Evolutionary conservation across 2,797 vertebrate species (phyloP).

Genomic region (Tachyglossus aculeatus): DNA sequence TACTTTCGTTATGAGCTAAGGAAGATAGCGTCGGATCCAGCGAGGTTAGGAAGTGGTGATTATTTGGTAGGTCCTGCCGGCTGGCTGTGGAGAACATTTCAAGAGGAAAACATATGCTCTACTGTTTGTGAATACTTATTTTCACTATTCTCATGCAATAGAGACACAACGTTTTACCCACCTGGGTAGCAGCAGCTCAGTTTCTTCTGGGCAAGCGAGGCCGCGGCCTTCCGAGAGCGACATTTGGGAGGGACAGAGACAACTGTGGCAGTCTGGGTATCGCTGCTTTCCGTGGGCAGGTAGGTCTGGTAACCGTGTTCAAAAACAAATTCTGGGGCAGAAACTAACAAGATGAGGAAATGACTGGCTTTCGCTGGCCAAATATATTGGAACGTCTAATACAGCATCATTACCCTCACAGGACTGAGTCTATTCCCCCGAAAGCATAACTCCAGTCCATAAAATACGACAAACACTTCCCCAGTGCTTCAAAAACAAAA

Average conservation of each 20-base stretch:
- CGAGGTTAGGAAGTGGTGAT: not conserved
- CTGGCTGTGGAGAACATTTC: not conserved
- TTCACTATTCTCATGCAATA: not conserved
- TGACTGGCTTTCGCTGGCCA: not conserved
- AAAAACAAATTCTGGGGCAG: conserved; percentile 87
- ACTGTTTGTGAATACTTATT: too few relatives aligned
- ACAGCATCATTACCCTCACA: not conserved
- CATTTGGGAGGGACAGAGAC: conserved; percentile 80
- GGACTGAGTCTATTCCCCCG: too few relatives aligned
- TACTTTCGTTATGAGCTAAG: accelerated
- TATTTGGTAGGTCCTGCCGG: accelerated
- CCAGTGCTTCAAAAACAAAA: too few relatives aligned
- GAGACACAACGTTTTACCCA: conserved; percentile 34
- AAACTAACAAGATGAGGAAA: conserved; percentile 71
- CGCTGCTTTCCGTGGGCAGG: conserved; percentile 82
- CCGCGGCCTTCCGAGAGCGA: conserved; percentile 81
- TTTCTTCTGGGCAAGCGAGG: conserved; percentile 83
- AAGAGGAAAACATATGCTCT: not conserved
- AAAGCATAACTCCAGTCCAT: too few relatives aligned
- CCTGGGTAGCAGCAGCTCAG: conserved; percentile 92
- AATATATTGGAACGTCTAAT: not conserved
- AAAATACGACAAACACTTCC: too few relatives aligned
- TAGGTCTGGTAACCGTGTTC: conserved; percentile 91
- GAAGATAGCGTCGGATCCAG: accelerated
- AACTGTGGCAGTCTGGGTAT: conserved; percentile 72